Base-by-base conservation (phyloP, 2,888 invertebrate species). In the Heliconius sara region DNA sequence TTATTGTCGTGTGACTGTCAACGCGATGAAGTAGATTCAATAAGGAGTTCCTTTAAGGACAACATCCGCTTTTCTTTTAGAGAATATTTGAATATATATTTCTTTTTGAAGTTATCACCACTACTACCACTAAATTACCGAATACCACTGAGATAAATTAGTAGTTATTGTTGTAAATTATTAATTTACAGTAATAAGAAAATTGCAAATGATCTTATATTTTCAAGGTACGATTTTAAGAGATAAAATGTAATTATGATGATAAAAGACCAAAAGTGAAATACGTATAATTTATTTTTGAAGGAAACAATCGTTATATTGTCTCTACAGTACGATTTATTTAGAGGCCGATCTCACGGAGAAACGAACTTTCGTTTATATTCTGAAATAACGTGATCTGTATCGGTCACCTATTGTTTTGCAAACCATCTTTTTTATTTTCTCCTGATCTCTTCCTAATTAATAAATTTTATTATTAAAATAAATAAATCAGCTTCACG, bases 231-330 rank as follows among this genome's bases (percentile, higher is more conserved):
- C 2, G 60, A n/a, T 3, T 60, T 60, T 52, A 22, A 52, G 19
- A 52, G 7, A 22, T 2, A 60, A 22, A 60, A 57, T 63, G 25
- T 65, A 16, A 7, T 52, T 52, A 52, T 65, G 27, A 65, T 34
- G 27, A 22, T 34, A 25, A 70, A 25, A 34, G n/a, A 76, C 43
- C 47, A 76, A 78, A 66, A 83, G 81, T 83, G 79, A 82, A 83
- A 81, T 66, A 68, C 72, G 79, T 77, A 75, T 79, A 81, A 81
- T 34, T 74, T 77, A 79, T 72, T 93, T 92, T 91, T 89, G 88
- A 87, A 89, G 83, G 84, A 88, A 93, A 94, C 95, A 94, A 94
- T 93, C 90, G 92, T 87, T 89, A 90, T 92, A 93, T 95, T 95
- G 94, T 95, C 93, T 92, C 87, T 87, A 84, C 87, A 88, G 85